Base-by-base conservation (phyloP, 2,797 vertebrate genomes). In the Linurgus olivaceus region DNA sequence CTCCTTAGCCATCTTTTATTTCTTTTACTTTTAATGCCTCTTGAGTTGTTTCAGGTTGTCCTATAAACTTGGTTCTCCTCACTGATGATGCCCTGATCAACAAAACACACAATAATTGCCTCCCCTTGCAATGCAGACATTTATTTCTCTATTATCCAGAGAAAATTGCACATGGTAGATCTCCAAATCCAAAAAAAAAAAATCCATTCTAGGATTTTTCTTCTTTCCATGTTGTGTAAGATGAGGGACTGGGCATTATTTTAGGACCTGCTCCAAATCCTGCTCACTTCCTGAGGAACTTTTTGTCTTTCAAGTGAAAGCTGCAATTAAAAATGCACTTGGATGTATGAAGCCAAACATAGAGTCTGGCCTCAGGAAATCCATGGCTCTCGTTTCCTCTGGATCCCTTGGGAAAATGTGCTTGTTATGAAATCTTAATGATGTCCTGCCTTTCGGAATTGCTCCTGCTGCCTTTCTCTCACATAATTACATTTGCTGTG, bases 381-480 rank as follows among this genome's bases (percentile, higher is more conserved):
- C 71, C 63, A 59, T 79, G 71, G 63, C 24, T 79, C 67, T 93
- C 24, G 2, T 88, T 96, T 96, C 79, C 93, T 84, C 59, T 73
- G 48, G 26, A 93, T 94, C 93, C 91, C 76, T 90, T 94, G 92
- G 91, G 94, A 96, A 96, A 95, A 92, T 66, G 78, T 78, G 74
- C 80, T 79, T 88, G 81, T 96, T 96, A 87, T 93, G 91, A 96
- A 95, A 95, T 81, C 62, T 67, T 96, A 95, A 96, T 93, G 89
- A 94, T 94, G 87, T 92, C 91, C 85, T 94, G 82, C 79, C 85
- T 96, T 81, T 83, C 95, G 82, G 77, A 95, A 76, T 66, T 83
- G 82, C 62, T 95, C 58, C 73, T 79, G 26, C 87, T 93, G 89
- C 87, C 59, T 93, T 96, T 91, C 81, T 86, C 65, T 94, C 84